These are phyloP conservation scores for Epinotia ramella DNA, from an alignment of 2,888 invertebrate species.

Conservation along the genomic window DNA sequence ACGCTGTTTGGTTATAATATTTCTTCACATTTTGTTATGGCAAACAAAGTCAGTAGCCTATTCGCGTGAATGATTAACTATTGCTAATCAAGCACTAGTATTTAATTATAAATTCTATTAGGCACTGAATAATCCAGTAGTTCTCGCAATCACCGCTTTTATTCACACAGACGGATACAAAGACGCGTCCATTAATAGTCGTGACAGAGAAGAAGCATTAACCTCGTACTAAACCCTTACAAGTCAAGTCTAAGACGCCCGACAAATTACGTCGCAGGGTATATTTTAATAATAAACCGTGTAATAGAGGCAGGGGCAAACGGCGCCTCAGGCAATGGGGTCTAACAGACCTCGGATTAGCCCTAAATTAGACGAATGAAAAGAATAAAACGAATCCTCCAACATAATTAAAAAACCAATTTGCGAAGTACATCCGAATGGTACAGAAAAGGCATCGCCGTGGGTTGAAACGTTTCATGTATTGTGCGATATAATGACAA, in stretches of 20 bases:
- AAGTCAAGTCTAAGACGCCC: slow-evolving; percentile 53
- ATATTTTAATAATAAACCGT: slow-evolving; percentile 58
- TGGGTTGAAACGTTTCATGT: slow-evolving; percentile 48
- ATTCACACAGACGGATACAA: slow-evolving; percentile 46
- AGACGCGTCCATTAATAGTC: slow-evolving; percentile 39
- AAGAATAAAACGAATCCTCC: slow-evolving; percentile 63
- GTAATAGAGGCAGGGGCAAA: slow-evolving; percentile 60
- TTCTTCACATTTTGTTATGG: background rate
- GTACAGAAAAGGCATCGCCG: slow-evolving; percentile 53
- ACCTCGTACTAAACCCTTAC: slow-evolving; percentile 53
- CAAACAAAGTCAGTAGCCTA: background rate
- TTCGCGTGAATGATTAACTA: slow-evolving; percentile 4
- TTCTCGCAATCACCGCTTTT: slow-evolving; percentile 36
- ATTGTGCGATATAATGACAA: slow-evolving; percentile 48
- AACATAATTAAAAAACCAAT: slow-evolving; percentile 75
- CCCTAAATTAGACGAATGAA: slow-evolving; percentile 67
- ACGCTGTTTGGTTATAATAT: slow-evolving; percentile 3
- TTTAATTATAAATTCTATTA: slow-evolving; percentile 30
- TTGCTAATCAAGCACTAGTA: slow-evolving; percentile 18
- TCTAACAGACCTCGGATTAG: slow-evolving; percentile 59
- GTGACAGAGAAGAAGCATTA: slow-evolving; percentile 40
- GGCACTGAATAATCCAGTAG: slow-evolving; percentile 34
- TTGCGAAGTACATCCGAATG: slow-evolving; percentile 57
- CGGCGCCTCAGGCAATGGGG: slow-evolving; percentile 57
- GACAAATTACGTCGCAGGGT: slow-evolving; percentile 55